A percentile compares a stretch with the other conserved stretches of the same genome.
Conservation (phyloP, 2,113 vertebrate species). For the Chiloscyllium plagiosum region DNA sequence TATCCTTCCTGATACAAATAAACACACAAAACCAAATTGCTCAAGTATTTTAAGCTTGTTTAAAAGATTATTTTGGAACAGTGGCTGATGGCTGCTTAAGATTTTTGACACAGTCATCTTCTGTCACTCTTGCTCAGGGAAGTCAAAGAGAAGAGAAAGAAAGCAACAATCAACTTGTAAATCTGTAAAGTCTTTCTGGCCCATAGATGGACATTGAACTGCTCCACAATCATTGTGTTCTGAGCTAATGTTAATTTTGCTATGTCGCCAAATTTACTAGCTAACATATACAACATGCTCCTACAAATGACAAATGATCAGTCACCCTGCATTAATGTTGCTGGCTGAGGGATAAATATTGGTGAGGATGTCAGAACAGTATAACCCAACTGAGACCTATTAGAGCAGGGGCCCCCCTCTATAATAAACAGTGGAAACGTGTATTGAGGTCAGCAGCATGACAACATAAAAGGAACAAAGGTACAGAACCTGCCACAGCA, state of each 20-base stretch:
- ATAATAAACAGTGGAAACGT: neutral
- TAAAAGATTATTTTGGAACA: neutral
- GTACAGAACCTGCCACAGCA: neutral
- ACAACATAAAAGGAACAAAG: neutral
- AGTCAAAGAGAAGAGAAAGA: neutral
- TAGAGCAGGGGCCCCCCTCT: neutral
- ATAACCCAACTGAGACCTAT: conserved; percentile 33
- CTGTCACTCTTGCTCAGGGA: neutral
- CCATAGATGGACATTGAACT: neutral
- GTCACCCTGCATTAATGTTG: no score
- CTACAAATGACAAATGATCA: no score
- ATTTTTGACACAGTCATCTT: neutral
- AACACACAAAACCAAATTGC: neutral
- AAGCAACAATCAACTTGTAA: neutral
- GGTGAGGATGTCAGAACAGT: no score
- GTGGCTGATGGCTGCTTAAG: neutral
- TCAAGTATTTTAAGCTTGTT: neutral
- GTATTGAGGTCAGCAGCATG: neutral
- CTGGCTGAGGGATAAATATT: no score
- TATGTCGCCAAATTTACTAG: neutral
- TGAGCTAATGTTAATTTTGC: neutral
- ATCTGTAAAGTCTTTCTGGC: neutral
- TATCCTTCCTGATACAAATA: neutral
- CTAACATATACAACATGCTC: no score
- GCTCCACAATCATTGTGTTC: neutral